Conservation (phyloP, 2,888 invertebrate genomes). For the Diloba caeruleocephala region DNA sequence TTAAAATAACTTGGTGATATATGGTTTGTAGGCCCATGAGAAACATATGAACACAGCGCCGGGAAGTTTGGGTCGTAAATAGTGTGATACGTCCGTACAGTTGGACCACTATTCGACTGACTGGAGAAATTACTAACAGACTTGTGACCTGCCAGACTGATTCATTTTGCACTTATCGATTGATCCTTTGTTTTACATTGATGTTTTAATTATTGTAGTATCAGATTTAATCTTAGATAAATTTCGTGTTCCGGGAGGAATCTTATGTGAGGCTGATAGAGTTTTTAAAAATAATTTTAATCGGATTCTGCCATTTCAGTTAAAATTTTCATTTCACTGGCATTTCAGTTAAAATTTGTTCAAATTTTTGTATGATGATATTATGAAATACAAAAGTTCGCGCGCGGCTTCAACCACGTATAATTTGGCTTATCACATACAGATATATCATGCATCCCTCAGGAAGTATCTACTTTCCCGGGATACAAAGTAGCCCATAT, state of each 20-base stretch:
- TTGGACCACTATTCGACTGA: slow-evolving; percentile 31
- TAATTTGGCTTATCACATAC: too few relatives aligned
- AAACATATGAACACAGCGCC: slow-evolving; percentile 59
- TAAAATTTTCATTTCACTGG: neutral
- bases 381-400: too few relatives aligned
- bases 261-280: too few relatives aligned
- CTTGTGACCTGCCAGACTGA: slow-evolving; percentile 20
- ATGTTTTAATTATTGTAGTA: neutral
- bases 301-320: too few relatives aligned
- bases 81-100: slow-evolving; percentile 58
- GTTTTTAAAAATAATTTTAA: too few relatives aligned
- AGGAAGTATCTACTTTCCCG: too few relatives aligned
- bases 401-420: too few relatives aligned
- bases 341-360: neutral
- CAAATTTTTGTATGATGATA: too few relatives aligned
- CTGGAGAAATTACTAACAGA: slow-evolving; percentile 28
- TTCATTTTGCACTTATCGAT: slow-evolving; percentile 31
- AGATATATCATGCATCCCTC: too few relatives aligned
- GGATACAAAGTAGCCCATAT: too few relatives aligned
- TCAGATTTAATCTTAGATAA: too few relatives aligned
- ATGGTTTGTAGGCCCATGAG: slow-evolving; percentile 56
- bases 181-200: slow-evolving; percentile 15
- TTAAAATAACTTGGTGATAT: slow-evolving; percentile 58
- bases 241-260: too few relatives aligned
- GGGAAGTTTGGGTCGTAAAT: slow-evolving; percentile 69